phyloP scores from a whole-genome alignment of 2,797 vertebrate species.

The Ceyx erithaca region DNA sequence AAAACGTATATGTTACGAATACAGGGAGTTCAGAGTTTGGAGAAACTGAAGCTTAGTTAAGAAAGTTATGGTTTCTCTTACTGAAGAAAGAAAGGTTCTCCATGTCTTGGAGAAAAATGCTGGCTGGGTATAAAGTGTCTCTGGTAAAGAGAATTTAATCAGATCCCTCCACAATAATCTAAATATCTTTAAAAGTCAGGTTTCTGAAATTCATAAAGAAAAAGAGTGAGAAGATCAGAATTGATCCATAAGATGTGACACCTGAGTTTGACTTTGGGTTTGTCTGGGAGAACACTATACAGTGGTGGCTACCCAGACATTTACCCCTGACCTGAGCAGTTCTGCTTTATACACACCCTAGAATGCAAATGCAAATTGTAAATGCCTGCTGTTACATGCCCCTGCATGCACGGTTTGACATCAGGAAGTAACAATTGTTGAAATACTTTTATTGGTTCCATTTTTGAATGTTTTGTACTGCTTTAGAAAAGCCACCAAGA shows the following conservation, averaged over 20 bases:
- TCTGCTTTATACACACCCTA: background rate
- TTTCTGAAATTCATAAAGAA: background rate
- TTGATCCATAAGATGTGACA: background rate
- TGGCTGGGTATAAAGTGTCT: background rate
- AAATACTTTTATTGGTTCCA: no score
- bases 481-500: background rate
- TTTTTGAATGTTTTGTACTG: background rate
- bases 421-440: background rate
- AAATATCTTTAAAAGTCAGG: background rate
- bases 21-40: background rate
- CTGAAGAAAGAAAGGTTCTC: background rate
- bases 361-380: background rate
- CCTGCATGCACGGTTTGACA: background rate
- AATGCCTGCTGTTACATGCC: background rate
- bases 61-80: background rate
- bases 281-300: background rate
- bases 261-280: background rate
- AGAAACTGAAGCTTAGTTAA: background rate
- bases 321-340: background rate
- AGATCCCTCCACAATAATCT: background rate
- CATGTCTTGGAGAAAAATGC: background rate
- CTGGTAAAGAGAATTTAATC: background rate
- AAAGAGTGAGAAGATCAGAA: background rate
- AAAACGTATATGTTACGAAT: background rate
- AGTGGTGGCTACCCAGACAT: rapidly evolving